Evolutionary conservation across 92 coral and sea anemone genomes (phyloP).

Genomic region (Parazoanthus swiftii): DNA sequence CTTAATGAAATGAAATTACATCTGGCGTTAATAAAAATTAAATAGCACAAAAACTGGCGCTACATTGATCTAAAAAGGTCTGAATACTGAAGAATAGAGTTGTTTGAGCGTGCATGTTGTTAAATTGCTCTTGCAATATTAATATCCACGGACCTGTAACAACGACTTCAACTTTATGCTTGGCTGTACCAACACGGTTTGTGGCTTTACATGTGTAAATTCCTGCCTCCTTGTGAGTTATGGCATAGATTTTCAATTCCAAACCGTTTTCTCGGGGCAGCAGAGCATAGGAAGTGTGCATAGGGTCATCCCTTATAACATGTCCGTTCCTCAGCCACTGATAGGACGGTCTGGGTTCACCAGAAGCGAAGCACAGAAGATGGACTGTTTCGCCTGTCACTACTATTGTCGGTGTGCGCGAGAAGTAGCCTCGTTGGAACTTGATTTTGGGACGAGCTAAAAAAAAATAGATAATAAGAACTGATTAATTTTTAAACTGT

Average conservation of each 20-base stretch:
- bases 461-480: no score
- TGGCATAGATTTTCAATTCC: background rate
- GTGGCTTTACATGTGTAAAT: slow-evolving; percentile 1
- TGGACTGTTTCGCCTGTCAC: background rate
- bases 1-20: no score
- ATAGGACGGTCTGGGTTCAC: background rate
- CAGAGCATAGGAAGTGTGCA: background rate
- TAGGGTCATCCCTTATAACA: background rate
- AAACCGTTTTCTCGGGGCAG: background rate
- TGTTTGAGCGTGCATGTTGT: no score
- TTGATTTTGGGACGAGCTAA: no score
- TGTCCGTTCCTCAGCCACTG: background rate
- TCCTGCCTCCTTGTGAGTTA: background rate
- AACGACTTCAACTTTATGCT: no score
- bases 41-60: no score
- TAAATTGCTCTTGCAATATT: no score
- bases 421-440: background rate
- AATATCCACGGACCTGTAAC: background rate
- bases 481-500: no score
- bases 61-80: no score
- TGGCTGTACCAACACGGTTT: background rate
- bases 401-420: background rate
- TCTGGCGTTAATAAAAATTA: no score
- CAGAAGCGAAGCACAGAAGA: slow-evolving; percentile 1
- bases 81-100: no score